phyloP scores from a whole-genome alignment of 2,888 invertebrate genomes.

The Heliconius cydno region DNA sequence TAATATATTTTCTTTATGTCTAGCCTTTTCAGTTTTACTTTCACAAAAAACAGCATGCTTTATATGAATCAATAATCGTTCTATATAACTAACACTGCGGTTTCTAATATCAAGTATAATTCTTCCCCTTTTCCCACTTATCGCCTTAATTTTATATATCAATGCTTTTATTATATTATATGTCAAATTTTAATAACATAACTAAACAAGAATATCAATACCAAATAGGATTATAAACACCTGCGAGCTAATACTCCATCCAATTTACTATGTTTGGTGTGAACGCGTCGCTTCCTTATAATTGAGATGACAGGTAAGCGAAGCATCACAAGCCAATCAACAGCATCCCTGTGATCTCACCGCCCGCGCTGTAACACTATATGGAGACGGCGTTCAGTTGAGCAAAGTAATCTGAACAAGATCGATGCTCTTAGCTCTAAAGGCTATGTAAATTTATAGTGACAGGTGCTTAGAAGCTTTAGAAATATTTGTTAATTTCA shows the following conservation, averaged over 20 bases:
- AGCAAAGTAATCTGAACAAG: slow-evolving; percentile 19
- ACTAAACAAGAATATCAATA: neutral
- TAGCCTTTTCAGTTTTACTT: too few relatives aligned
- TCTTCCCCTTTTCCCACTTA: neutral
- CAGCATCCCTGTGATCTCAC: slow-evolving; percentile 27
- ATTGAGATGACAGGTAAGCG: slow-evolving; percentile 39
- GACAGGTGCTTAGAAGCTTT: neutral
- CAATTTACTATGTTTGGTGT: slow-evolving; percentile 20
- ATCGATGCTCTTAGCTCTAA: slow-evolving; percentile 14
- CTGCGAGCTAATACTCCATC: neutral
- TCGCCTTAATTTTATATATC: neutral
- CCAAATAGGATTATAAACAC: neutral
- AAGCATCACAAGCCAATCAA: slow-evolving; percentile 46
- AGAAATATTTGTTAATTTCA: neutral
- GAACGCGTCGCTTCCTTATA: slow-evolving; percentile 31
- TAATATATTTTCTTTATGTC: too few relatives aligned
- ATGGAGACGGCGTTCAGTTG: slow-evolving; percentile 7
- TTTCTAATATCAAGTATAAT: too few relatives aligned
- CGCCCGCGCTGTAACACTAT: neutral
- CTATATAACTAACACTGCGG: too few relatives aligned
- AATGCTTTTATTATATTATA: neutral
- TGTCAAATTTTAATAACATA: slow-evolving; percentile 3
- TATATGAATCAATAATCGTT: too few relatives aligned
- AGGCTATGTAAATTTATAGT: slow-evolving; percentile 20
- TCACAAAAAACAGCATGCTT: too few relatives aligned